A percentile compares a stretch with the other conserved stretches of the same genome.
Conservation (phyloP, 2,797 vertebrate species). For the Brachyalestes nurse region DNA sequence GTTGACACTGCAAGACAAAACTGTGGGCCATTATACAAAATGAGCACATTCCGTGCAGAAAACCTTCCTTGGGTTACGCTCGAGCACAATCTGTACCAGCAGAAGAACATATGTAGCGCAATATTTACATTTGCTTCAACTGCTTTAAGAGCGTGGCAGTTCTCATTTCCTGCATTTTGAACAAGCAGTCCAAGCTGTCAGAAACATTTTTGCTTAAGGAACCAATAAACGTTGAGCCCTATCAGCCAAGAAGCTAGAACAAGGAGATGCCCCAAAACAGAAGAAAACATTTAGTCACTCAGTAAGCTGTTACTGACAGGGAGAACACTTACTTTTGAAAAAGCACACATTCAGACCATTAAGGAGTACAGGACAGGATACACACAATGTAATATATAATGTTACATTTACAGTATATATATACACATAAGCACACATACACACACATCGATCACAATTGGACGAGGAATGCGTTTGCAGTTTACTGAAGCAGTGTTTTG, state of each 20-base stretch:
- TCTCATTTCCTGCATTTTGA: slow-evolving; percentile 67
- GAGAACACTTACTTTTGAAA: no score
- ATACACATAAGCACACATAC: no score
- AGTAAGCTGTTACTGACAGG: no score
- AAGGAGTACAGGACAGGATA: no score
- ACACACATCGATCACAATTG: no score
- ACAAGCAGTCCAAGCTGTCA: slow-evolving; percentile 50
- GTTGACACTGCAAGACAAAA: slow-evolving; percentile 29
- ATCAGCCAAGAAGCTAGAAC: background rate
- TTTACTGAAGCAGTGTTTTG: no score
- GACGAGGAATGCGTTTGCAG: no score
- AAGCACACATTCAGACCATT: no score
- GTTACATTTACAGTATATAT: no score
- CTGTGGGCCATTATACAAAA: slow-evolving; percentile 3
- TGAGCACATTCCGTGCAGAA: slow-evolving; percentile 3
- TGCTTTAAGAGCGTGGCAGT: background rate
- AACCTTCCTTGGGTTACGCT: background rate
- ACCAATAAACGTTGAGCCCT: background rate
- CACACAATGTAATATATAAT: no score
- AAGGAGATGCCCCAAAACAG: background rate
- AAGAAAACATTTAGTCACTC: background rate
- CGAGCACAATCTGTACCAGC: slow-evolving; percentile 15
- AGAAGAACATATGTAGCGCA: slow-evolving; percentile 42
- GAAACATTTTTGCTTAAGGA: slow-evolving; percentile 18
- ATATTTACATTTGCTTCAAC: slow-evolving; percentile 33